Evolutionary conservation across 64 coral and sea anemone species (phyloP), one percentile per base, ranked within the genome.

Genomic region (Pachyseris speciosa): DNA sequence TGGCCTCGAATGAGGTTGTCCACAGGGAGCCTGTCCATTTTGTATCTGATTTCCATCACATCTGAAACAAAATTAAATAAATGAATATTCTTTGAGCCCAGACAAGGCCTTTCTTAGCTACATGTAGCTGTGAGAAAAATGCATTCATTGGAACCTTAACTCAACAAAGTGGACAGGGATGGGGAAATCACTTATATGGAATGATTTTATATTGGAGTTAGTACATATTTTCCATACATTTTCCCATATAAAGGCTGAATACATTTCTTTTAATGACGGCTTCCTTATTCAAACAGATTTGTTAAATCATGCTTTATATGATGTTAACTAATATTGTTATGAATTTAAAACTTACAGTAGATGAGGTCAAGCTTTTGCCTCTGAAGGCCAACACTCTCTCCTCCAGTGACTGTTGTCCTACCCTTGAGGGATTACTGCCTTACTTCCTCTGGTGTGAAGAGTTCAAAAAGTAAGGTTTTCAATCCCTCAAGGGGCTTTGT

Each of bases 401-500:
- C 60, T 45, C 65, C 65, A 37, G 19, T 31, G 28, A 61, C 49
- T n/a, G 37, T 67, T 28, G 59, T 49, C 25, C 60, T 66, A 1
- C 81, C 63, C 43, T 67, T 84, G 24, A 84, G 60, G 37, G 81
- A 84, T 33, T 34, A 84, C 37, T 67, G 13, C 63, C 81, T 41
- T 84, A 84, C 24, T 67, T 84, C 81, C 7, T 84, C 81, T 13
- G 37, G 37, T 44, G 81, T 66, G n/a, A 67, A 67, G 15, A 84
- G 81, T 45, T 67, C 1, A 47, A 17, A 65, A 41, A 84, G 64
- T 84, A 84, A 39, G 55, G 64, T 34, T 67, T 85, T 85, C 61
- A 85, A 68, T 65, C 83, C 83, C 39, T 85, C 83, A 36, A 68
- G 61, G 61, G 83, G 83, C 41, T 85, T 85, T 27, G 61, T 85